These are phyloP conservation scores for Apogon talboti DNA, from an alignment of 2,797 vertebrate species.

Conservation along the genomic window DNA sequence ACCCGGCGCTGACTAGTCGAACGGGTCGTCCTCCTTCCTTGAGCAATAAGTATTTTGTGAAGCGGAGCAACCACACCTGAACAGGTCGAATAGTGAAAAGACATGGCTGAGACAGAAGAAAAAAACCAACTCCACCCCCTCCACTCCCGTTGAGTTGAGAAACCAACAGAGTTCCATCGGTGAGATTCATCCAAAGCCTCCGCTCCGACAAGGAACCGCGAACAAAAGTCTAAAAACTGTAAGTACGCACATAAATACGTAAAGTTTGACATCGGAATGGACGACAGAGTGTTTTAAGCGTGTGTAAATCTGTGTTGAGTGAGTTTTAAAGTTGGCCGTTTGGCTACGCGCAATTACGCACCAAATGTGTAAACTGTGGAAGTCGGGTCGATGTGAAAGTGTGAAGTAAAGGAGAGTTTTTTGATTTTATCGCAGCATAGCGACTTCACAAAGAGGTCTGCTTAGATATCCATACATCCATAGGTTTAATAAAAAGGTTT, in stretches of 20 bases:
- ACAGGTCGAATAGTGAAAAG: conserved; percentile 26
- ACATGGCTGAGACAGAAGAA: background rate
- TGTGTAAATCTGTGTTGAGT: no score
- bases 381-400: background rate
- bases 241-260: conserved; percentile 31
- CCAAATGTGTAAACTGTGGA: background rate
- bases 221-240: conserved; percentile 34
- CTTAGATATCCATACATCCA: background rate
- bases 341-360: conserved; percentile 47
- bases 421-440: background rate
- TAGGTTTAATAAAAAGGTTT: accelerated
- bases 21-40: no score
- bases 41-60: background rate
- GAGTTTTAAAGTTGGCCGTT: background rate
- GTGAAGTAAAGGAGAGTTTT: background rate
- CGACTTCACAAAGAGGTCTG: background rate
- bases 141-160: conserved; percentile 36
- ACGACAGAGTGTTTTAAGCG: background rate
- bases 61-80: conserved; percentile 63
- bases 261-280: accelerated
- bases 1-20: no score
- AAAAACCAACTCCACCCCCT: conserved; percentile 59
- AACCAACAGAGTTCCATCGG: conserved; percentile 19
- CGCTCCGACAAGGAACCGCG: conserved; percentile 9
- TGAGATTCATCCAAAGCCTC: conserved; percentile 33